Conservation (phyloP, 37 sponge, comb jelly and placozoan genomes). For the Cliona cf. orientalis region DNA sequence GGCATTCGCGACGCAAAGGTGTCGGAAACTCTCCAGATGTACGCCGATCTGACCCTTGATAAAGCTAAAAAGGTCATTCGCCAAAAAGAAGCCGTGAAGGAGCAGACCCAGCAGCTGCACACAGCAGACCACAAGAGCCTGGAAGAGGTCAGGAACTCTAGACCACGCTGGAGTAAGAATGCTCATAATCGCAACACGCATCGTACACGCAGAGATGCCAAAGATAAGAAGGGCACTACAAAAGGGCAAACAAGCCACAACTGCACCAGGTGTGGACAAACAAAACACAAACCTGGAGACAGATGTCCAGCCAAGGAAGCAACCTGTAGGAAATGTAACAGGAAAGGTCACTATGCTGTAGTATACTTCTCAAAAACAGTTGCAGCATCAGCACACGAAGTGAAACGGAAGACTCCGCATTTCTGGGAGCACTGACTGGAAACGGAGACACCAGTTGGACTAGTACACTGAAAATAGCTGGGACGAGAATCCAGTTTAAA, state of each 20-base stretch:
- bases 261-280: too few species aligned
- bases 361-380: conserved; percentile 44
- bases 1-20: conserved; percentile 42
- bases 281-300: too few species aligned
- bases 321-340: conserved; percentile 42
- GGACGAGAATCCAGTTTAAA: conserved; percentile 36
- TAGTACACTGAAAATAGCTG: conserved; percentile 3
- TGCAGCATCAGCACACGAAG: not conserved
- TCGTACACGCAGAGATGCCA: not conserved
- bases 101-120: conserved; percentile 20
- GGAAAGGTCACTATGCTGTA: conserved; percentile 52
- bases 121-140: not conserved
- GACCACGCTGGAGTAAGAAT: too few species aligned
- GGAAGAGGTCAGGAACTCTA: too few species aligned
- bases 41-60: conserved; percentile 42
- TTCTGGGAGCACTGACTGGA: conserved; percentile 9
- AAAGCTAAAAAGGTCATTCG: conserved; percentile 38
- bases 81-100: conserved; percentile 48
- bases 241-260: not conserved
- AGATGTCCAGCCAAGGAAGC: conserved; percentile 45
- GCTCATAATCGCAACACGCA: not conserved
- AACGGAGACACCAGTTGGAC: conserved; percentile 26
- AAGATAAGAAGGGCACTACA: not conserved
- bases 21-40: conserved; percentile 37
- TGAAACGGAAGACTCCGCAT: conserved; percentile 1